These are phyloP conservation scores for Oreocharis arfaki DNA, from an alignment of 2,113 vertebrate genomes.

Conservation along the genomic window DNA sequence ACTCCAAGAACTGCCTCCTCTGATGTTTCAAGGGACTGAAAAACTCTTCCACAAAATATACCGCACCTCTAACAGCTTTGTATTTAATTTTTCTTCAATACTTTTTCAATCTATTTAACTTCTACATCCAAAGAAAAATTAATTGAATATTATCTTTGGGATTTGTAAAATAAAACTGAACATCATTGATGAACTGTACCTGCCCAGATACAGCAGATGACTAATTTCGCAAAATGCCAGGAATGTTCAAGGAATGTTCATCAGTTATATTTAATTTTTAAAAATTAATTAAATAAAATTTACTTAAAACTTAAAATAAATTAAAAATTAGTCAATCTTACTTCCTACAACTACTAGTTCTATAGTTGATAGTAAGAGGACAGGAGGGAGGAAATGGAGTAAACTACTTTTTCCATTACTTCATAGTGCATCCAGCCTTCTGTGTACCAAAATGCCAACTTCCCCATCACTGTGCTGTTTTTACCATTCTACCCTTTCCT, in stretches of 20 bases:
- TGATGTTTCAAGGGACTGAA: not conserved
- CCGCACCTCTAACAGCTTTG: not conserved
- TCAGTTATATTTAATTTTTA: not conserved
- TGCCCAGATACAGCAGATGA: not conserved
- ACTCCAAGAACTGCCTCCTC: not conserved
- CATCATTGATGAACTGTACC: not conserved
- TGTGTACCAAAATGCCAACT: not conserved
- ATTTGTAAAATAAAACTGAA: not conserved
- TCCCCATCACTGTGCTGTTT: not conserved
- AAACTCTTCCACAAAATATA: not conserved
- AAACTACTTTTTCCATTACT: not conserved
- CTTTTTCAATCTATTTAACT: not conserved
- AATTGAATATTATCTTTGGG: not conserved
- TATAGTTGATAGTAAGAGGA: not conserved
- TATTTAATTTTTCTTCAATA: not conserved
- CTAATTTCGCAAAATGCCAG: not conserved
- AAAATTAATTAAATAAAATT: not conserved
- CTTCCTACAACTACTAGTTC: not conserved
- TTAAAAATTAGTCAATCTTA: not conserved
- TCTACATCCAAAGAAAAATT: not conserved
- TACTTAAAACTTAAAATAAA: not conserved
- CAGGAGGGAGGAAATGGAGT: fast-evolving
- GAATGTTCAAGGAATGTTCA: not conserved
- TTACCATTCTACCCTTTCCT: not conserved
- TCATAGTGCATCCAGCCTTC: not conserved